Percentiles rank a stretch among this genome's conserved stretches.
Conservation (phyloP, 2,888 invertebrate genomes). For the Euphydryas editha region DNA sequence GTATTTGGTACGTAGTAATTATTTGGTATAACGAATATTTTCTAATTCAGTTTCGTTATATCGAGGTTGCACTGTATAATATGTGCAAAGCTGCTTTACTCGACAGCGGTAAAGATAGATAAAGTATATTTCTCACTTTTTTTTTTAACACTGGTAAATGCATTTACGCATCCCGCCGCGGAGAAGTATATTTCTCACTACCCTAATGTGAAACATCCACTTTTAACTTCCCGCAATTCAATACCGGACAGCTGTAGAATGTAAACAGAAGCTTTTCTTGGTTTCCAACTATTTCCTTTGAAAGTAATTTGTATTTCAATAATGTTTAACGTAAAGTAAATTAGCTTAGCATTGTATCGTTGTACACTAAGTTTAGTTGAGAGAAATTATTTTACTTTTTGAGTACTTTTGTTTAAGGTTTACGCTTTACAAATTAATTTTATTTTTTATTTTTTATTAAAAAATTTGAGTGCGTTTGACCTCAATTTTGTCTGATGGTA, state of each 20-base stretch:
- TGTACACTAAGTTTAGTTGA: background rate
- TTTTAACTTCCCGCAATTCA: conserved; percentile 34
- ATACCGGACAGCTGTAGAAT: conserved; percentile 35
- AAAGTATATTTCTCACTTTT: background rate
- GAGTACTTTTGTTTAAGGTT: too few relatives aligned
- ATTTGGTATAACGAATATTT: too few relatives aligned
- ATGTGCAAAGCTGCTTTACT: too few relatives aligned
- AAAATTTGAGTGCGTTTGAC: too few relatives aligned
- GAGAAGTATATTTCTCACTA: background rate
- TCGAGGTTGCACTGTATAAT: too few relatives aligned
- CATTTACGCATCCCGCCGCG: too few relatives aligned
- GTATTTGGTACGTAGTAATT: too few relatives aligned
- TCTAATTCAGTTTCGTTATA: too few relatives aligned
- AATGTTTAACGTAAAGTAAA: conserved; percentile 12
- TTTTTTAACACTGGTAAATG: too few relatives aligned
- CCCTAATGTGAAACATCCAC: conserved; percentile 18
- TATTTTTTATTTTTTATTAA: too few relatives aligned
- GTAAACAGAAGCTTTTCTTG: conserved; percentile 33
- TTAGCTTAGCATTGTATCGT: conserved; percentile 12
- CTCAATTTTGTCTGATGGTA: too few relatives aligned
- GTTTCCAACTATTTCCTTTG: conserved; percentile 24
- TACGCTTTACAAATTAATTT: too few relatives aligned
- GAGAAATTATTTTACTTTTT: background rate
- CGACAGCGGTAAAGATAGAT: background rate
- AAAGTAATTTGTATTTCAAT: conserved; percentile 25